phyloP scores from a whole-genome alignment of 2,113 vertebrate species.

The Pomatostomus ruficeps region DNA sequence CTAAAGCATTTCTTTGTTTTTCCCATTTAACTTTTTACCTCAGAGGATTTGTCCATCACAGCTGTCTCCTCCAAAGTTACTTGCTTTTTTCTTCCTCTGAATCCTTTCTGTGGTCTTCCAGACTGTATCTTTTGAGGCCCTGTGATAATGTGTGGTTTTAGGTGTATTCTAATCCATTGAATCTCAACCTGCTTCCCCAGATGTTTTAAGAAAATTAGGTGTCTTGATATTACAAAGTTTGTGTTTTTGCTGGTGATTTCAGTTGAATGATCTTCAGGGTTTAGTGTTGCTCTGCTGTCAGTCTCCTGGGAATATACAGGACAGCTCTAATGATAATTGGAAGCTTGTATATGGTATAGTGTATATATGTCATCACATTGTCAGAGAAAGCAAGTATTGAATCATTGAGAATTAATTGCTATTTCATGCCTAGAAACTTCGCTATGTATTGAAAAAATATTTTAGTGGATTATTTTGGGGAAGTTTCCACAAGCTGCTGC shows the following conservation, averaged over 20 bases:
- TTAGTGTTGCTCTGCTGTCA: background rate
- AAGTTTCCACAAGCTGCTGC: background rate
- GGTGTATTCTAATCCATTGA: background rate
- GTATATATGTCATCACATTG: background rate
- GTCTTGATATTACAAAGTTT: background rate
- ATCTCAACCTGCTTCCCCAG: background rate
- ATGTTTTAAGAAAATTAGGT: background rate
- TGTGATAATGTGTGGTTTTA: background rate
- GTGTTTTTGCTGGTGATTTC: background rate
- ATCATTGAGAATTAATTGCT: background rate
- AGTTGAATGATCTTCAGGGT: background rate
- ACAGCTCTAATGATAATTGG: background rate
- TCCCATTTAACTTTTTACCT: background rate
- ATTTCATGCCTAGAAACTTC: background rate
- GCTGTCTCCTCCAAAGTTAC: background rate
- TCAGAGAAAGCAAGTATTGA: background rate
- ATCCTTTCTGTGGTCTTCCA: background rate
- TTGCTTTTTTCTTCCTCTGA: background rate
- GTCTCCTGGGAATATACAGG: background rate
- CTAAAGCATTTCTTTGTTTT: background rate
- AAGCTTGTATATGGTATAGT: background rate
- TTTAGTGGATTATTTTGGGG: background rate
- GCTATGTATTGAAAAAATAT: background rate
- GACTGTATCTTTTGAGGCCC: background rate
- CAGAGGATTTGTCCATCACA: background rate